Evolutionary conservation across 2,113 vertebrate species (phyloP).

Genomic region (Clarias magur): DNA sequence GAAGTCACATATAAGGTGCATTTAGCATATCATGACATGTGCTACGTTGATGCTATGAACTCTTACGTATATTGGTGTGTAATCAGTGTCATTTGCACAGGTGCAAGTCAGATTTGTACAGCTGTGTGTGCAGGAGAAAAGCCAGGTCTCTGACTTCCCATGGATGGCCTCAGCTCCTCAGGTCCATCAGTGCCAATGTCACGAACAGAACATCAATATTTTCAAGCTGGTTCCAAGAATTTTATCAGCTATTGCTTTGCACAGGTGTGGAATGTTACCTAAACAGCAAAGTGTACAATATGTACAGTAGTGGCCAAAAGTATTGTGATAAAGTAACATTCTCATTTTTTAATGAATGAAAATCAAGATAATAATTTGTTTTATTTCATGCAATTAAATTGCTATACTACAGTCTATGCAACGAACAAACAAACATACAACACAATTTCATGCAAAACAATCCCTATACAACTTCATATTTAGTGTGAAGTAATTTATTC

Average conservation of each 20-base stretch:
- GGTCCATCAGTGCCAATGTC: constrained; percentile 33
- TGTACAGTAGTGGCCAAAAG: background rate
- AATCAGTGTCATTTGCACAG: constrained; percentile 43
- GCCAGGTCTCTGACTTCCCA: constrained; percentile 35
- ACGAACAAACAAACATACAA: too few species aligned
- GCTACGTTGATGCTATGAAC: background rate
- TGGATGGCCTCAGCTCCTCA: background rate
- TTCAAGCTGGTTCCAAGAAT: constrained; percentile 12
- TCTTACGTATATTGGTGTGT: constrained; percentile 31
- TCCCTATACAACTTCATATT: too few species aligned
- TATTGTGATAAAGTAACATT: too few species aligned
- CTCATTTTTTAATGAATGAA: too few species aligned
- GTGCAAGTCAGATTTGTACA: constrained; percentile 52
- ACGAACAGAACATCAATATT: constrained; percentile 31
- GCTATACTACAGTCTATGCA: too few species aligned
- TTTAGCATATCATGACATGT: background rate
- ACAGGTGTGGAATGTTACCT: background rate
- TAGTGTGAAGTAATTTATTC: too few species aligned
- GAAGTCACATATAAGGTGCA: background rate
- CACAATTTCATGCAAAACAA: too few species aligned
- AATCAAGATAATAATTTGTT: too few species aligned
- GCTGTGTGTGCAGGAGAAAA: constrained; percentile 53
- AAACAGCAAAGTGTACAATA: background rate
- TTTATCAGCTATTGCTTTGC: background rate
- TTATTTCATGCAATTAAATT: too few species aligned